Base-by-base conservation (phyloP, 2,888 invertebrate genomes). In the Leptothorax acervorum region DNA sequence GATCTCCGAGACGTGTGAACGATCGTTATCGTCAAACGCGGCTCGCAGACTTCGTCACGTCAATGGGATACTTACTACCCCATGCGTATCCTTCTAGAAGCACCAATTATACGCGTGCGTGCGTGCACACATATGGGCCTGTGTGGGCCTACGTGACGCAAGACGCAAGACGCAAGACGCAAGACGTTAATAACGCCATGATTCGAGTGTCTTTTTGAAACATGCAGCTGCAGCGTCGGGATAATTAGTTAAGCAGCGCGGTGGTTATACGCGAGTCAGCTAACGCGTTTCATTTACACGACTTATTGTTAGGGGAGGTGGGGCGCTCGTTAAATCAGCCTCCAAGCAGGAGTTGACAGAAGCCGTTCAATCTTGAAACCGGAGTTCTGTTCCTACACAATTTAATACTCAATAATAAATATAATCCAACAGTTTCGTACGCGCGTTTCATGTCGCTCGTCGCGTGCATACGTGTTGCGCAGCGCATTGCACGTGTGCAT, bases 1-100 rank as follows among this genome's bases (percentile, higher is more conserved):
- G 45, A 62, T 62, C 62, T 53, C 39, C 62, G 62, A 51, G 81
- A 88, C 84, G 88, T 85, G 83, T 60, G 83, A 88, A 86, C 85
- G 87, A 83, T 88, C 82, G 60, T 66, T 85, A 88, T 88, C 88
- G 62, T 74, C 78, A 28, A 51, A 39, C 28, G 18, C 12, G 12
- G 12, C 63, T 39, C 15, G 31, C 57, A n/a, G 55, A 70, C 78
- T 71, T 71, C 51, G 15, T 55, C 68, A 45, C 55, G 71, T 79
- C 71, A 57, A 79, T 79, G 35, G 57, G n/a, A 55, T 55, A 68
- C 70, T 68, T 53, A 55, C 42, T 35, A 51, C 42, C 39, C 11
- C 39, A 12, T 62, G 60, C 70, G 28, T 48, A 28, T 63, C n/a
- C 42, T 42, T 23, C 18, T 76, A 23, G 75, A 53, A 66, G 78